A percentile compares a stretch with the other conserved stretches of the same genome.
Evolutionary conservation across 1,140 invertebrate species (phyloP).

Genomic region (Drosophila grimshawi): DNA sequence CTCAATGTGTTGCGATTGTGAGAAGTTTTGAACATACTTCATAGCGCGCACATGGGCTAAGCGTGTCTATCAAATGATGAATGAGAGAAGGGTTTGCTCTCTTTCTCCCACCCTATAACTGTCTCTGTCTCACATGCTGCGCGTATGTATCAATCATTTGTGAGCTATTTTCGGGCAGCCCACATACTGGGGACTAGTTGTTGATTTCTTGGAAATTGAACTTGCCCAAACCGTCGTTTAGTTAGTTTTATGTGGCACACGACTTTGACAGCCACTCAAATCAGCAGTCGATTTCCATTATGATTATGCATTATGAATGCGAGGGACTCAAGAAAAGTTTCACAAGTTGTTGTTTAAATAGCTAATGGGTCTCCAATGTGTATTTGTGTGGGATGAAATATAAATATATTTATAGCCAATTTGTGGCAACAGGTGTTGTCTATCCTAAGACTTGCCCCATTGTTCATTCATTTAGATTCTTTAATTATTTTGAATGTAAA

Average conservation of each 20-base stretch:
- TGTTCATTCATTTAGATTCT: neutral
- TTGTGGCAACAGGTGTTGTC: no score
- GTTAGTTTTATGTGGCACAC: slow-evolving; percentile 39
- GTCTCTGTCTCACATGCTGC: neutral
- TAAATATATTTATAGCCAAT: no score
- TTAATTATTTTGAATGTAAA: no score
- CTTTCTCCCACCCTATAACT: neutral
- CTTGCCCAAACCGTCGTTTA: slow-evolving; percentile 26
- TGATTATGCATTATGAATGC: slow-evolving; percentile 20
- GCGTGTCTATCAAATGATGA: slow-evolving; percentile 61
- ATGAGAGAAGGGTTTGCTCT: slow-evolving; percentile 21
- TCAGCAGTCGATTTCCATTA: slow-evolving; percentile 39
- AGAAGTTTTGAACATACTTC: slow-evolving; percentile 52
- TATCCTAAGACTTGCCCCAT: no score
- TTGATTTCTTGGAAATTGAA: slow-evolving; percentile 13
- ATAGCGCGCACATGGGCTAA: slow-evolving; percentile 22
- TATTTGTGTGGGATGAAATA: no score
- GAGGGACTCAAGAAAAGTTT: slow-evolving; percentile 16
- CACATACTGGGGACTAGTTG: slow-evolving; percentile 12
- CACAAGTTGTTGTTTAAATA: neutral
- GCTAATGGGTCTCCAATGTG: no score
- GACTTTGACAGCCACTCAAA: slow-evolving; percentile 43
- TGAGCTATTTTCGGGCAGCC: slow-evolving; percentile 29
- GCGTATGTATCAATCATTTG: slow-evolving; percentile 38
- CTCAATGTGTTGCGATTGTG: neutral